These are phyloP conservation scores for Micromys minutus DNA, from an alignment of 2,113 vertebrate species.

Conservation along the genomic window DNA sequence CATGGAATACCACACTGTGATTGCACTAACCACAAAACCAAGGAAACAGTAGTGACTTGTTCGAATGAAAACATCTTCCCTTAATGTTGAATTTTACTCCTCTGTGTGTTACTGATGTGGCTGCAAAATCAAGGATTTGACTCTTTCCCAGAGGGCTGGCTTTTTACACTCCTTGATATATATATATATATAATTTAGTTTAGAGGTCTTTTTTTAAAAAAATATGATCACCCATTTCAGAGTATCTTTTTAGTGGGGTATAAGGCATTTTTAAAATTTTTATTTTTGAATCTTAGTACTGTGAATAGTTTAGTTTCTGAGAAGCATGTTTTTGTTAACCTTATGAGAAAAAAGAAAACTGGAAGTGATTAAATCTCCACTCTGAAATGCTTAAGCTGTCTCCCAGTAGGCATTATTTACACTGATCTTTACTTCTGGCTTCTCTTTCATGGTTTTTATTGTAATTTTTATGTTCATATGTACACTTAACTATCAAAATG, in stretches of 20 bases:
- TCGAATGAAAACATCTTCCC: slow-evolving; percentile 6
- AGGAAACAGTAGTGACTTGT: not conserved
- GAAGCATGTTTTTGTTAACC: slow-evolving; percentile 22
- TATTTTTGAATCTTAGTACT: not conserved
- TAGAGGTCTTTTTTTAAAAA: not conserved
- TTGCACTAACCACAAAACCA: not conserved
- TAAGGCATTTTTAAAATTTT: no score
- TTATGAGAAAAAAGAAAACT: not conserved
- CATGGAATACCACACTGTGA: not conserved
- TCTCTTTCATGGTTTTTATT: not conserved
- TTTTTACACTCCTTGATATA: not conserved
- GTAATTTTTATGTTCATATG: slow-evolving; percentile 36
- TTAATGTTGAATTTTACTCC: not conserved
- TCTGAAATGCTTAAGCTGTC: not conserved
- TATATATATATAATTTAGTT: not conserved
- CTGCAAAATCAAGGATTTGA: not conserved
- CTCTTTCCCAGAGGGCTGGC: not conserved
- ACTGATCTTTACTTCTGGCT: not conserved
- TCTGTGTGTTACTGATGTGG: not conserved
- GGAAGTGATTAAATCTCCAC: not conserved
- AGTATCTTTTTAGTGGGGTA: slow-evolving; percentile 8
- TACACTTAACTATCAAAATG: not conserved
- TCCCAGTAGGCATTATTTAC: not conserved
- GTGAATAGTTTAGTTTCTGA: not conserved
- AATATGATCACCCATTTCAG: not conserved